phyloP scores from a whole-genome alignment of 2,113 vertebrate genomes.

The Maccullochella peelii region DNA sequence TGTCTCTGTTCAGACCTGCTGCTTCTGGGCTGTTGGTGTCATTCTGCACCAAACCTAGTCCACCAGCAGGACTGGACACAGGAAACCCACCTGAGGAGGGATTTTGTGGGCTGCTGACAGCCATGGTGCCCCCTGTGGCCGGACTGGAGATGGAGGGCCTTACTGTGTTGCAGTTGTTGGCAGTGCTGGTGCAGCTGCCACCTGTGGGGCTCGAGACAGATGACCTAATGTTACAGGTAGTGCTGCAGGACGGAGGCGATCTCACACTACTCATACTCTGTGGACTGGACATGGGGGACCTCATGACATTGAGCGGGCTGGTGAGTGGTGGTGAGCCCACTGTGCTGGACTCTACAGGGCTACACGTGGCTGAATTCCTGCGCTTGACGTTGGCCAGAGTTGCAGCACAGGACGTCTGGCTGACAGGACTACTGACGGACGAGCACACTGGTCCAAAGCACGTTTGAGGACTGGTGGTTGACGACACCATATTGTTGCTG shows the following conservation, averaged over 20 bases:
- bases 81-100: constrained; percentile 87
- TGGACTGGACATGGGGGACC: constrained; percentile 96
- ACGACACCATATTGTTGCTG: constrained; percentile 92
- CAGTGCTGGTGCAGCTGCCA: constrained; percentile 70
- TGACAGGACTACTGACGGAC: constrained; percentile 87
- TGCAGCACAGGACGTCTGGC: constrained; percentile 86
- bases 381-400: constrained; percentile 87
- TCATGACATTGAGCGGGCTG: constrained; percentile 94
- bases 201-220: constrained; percentile 93
- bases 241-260: constrained; percentile 93
- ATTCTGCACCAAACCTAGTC: constrained; percentile 88
- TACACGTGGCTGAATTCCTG: constrained; percentile 90
- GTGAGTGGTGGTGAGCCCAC: constrained; percentile 94
- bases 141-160: constrained; percentile 93
- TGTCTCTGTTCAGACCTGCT: constrained; percentile 81
- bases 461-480: constrained; percentile 89
- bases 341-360: constrained; percentile 90
- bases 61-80: constrained; percentile 90
- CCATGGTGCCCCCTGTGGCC: constrained; percentile 84
- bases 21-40: constrained; percentile 88
- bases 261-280: constrained; percentile 94
- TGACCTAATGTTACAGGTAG: constrained; percentile 87
- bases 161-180: constrained; percentile 82
- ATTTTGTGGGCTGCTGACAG: constrained; percentile 83
- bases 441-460: constrained; percentile 87